Conservation (phyloP, 2,797 vertebrate genomes). For the Rhinophrynus dorsalis region DNA sequence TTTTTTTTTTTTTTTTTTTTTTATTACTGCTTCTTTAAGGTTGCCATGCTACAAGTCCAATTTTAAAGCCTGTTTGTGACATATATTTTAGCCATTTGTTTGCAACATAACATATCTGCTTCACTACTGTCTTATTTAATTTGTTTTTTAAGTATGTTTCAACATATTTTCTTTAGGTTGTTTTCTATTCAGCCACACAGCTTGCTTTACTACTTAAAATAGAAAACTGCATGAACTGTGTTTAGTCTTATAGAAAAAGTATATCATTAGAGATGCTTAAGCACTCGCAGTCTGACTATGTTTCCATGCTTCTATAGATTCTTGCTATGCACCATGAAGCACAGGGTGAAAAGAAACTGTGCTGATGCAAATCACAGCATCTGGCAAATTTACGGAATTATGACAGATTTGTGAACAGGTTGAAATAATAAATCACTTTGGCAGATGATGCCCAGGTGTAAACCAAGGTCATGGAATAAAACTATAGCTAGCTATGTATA, state of each 20-base stretch:
- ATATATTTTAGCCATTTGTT: too few species aligned
- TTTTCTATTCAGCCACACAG: too few species aligned
- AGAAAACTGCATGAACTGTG: too few species aligned
- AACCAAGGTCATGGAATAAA: conserved; percentile 21
- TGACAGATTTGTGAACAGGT: conserved; percentile 24
- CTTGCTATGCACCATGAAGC: neutral
- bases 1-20: too few species aligned
- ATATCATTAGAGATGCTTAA: neutral
- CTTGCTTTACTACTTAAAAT: too few species aligned
- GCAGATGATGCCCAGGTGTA: conserved; percentile 40
- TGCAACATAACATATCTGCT: too few species aligned
- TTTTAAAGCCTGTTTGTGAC: too few species aligned
- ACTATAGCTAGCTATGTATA: neutral
- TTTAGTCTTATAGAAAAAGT: neutral
- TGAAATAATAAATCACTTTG: conserved; percentile 44
- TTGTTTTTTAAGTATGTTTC: too few species aligned
- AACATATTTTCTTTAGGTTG: too few species aligned
- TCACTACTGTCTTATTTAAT: neutral
- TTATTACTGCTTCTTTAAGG: too few species aligned
- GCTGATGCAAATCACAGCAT: conserved; percentile 28
- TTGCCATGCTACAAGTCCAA: too few species aligned
- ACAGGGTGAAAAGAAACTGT: conserved; percentile 1
- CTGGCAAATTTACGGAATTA: conserved; percentile 33
- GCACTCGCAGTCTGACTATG: neutral
- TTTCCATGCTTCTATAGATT: neutral